These are phyloP conservation scores for Acanthosepion pharaonis DNA, from an alignment of 2,888 invertebrate species.

Conservation along the genomic window DNA sequence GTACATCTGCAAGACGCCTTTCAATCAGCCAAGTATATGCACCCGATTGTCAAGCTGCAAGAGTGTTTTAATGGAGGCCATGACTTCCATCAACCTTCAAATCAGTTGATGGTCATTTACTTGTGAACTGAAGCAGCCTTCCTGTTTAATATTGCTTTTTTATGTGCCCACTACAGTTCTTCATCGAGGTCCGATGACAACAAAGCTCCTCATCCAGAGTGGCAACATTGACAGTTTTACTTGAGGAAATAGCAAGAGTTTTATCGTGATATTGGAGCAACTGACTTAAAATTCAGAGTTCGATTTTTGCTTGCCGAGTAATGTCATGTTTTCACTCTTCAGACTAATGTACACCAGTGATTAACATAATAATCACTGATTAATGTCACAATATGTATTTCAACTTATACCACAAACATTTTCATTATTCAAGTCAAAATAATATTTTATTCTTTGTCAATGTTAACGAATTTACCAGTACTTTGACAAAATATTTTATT, in stretches of 20 bases:
- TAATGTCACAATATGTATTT: not conserved
- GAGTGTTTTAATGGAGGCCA: slow-evolving; percentile 8
- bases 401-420: not conserved
- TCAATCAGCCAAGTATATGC: not conserved
- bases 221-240: not conserved
- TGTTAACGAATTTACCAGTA: not conserved
- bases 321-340: not conserved
- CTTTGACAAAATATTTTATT: not conserved
- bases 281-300: not conserved
- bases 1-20: not conserved
- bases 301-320: not conserved
- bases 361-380: not conserved
- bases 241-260: not conserved
- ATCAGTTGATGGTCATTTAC: slow-evolving; percentile 33
- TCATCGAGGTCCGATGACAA: not conserved
- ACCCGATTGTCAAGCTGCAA: slow-evolving; percentile 33
- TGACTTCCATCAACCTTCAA: not conserved
- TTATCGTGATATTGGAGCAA: not conserved
- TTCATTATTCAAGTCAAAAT: not conserved
- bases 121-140: slow-evolving; percentile 17
- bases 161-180: not conserved
- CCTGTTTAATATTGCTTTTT: not conserved
- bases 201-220: not conserved
- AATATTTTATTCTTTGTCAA: not conserved
- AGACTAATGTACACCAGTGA: not conserved